Evolutionary conservation across 2,888 invertebrate species (phyloP).

Genomic region (Actias luna): DNA sequence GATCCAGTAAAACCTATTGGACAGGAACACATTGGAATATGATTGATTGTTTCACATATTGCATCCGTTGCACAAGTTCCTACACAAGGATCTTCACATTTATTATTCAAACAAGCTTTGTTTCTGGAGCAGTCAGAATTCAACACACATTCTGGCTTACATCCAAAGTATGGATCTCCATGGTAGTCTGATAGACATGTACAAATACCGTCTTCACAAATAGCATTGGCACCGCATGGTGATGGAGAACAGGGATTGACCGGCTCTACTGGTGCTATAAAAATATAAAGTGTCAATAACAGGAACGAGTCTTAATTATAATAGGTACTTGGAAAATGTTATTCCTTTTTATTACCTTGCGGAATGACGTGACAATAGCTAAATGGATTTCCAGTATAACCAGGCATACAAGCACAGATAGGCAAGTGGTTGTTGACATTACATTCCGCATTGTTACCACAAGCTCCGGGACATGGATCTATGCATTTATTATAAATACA

Average conservation of each 20-base stretch:
- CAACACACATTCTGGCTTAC: conserved; percentile 90
- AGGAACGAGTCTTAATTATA: conserved; percentile 14
- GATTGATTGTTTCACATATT: conserved; percentile 83
- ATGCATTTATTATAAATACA: conserved; percentile 87
- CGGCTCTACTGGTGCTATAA: conserved; percentile 57
- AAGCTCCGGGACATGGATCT: conserved; percentile 90
- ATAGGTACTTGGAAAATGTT: neutral
- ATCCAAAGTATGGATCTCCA: conserved; percentile 88
- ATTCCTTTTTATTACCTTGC: conserved; percentile 44
- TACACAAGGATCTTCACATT: conserved; percentile 88
- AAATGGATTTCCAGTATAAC: conserved; percentile 89
- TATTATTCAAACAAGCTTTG: conserved; percentile 87
- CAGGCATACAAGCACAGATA: conserved; percentile 84
- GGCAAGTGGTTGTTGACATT: conserved; percentile 87
- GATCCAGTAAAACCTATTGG: conserved; percentile 84
- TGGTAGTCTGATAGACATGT: conserved; percentile 86
- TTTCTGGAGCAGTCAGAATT: conserved; percentile 87
- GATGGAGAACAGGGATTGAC: conserved; percentile 85
- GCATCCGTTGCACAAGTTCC: conserved; percentile 85
- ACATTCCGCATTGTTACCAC: conserved; percentile 88
- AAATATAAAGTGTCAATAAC: conserved; percentile 11
- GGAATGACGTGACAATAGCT: conserved; percentile 62
- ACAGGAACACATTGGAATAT: conserved; percentile 86
- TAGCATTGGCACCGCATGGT: conserved; percentile 85
- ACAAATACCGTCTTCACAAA: conserved; percentile 85